These are phyloP conservation scores for Zonotrichia albicollis DNA, from an alignment of 2,797 vertebrate genomes.

Conservation along the genomic window DNA sequence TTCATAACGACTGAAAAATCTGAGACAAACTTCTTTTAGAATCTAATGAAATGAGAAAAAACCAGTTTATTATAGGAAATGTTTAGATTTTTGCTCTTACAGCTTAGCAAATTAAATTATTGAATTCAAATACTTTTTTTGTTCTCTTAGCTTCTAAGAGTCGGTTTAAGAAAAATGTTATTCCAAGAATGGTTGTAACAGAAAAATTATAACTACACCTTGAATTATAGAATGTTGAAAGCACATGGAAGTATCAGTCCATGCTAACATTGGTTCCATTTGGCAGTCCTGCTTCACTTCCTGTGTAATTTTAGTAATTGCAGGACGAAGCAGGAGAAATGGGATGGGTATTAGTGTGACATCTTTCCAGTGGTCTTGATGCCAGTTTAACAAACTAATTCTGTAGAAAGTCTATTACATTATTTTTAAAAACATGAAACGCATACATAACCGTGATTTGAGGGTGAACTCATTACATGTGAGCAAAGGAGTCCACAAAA, in stretches of 20 bases:
- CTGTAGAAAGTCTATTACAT: background rate
- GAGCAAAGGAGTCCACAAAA: background rate
- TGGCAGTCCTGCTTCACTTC: background rate
- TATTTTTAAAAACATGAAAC: background rate
- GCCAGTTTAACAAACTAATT: background rate
- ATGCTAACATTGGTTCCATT: background rate
- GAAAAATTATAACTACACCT: background rate
- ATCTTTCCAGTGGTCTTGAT: background rate
- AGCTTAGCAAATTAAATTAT: background rate
- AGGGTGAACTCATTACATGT: background rate
- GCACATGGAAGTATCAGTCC: background rate
- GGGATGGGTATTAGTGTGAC: background rate
- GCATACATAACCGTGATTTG: background rate
- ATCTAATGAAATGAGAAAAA: background rate
- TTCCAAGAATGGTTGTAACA: background rate
- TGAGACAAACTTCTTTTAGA: background rate
- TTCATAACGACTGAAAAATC: background rate
- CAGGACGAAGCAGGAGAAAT: background rate
- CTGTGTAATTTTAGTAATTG: background rate
- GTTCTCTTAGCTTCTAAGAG: background rate
- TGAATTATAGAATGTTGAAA: background rate
- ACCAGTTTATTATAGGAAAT: background rate
- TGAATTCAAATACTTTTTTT: background rate
- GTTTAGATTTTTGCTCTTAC: background rate
- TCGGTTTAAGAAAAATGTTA: background rate